phyloP scores from a whole-genome alignment of 1,140 invertebrate species.

The Anastrepha ludens region DNA sequence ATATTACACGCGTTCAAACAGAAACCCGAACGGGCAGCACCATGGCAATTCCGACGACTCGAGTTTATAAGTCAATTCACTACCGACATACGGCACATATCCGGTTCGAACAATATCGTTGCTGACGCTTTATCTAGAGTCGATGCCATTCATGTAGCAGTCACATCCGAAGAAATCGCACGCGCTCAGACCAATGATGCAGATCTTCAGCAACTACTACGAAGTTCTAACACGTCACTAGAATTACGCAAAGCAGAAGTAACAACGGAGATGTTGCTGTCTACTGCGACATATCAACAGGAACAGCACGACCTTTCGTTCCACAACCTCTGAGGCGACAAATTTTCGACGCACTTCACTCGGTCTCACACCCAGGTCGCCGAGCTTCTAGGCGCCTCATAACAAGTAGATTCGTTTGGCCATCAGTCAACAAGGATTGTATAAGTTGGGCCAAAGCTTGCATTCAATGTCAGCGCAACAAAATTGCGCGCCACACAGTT shows the following conservation, averaged over 20 bases:
- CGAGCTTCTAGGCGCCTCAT: conserved; percentile 56
- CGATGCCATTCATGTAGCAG: conserved; percentile 1
- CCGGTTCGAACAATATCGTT: neutral
- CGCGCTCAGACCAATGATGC: too few species aligned
- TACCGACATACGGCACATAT: conserved; percentile 62
- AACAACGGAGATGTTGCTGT: neutral
- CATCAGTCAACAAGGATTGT: neutral
- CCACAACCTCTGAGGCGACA: conserved; percentile 57
- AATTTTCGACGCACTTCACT: conserved; percentile 51
- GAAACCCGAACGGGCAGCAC: conserved; percentile 63
- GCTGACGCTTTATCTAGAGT: neutral
- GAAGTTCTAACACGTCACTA: neutral
- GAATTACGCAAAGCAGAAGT: neutral
- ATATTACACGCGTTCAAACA: conserved; percentile 67
- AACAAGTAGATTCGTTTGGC: neutral
- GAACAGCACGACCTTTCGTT: conserved; percentile 62
- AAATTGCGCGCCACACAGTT: neutral
- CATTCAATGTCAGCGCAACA: neutral
- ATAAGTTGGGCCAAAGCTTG: neutral
- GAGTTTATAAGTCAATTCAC: conserved; percentile 73
- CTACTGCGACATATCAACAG: conserved; percentile 56
- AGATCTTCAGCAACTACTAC: neutral
- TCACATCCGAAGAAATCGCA: too few species aligned
- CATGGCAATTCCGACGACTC: conserved; percentile 65
- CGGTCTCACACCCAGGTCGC: conserved; percentile 63